phyloP scores from a whole-genome alignment of 1,140 invertebrate genomes.

The Achatina immaculata region DNA sequence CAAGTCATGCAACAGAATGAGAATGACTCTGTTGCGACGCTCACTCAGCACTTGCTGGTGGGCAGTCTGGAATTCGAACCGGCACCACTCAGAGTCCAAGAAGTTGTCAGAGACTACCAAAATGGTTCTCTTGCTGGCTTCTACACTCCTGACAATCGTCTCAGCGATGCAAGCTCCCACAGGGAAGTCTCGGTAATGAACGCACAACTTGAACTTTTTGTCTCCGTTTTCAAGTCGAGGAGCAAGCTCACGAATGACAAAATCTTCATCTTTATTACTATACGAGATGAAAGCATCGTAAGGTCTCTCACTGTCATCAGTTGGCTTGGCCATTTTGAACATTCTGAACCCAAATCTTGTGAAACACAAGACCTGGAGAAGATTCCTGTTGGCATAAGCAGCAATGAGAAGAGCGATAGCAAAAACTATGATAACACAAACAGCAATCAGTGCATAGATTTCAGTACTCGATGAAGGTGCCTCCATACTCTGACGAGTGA shows the following conservation, averaged over 20 bases:
- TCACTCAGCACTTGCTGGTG: slow-evolving; percentile 54
- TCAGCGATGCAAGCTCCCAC: slow-evolving; percentile 55
- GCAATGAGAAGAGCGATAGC: slow-evolving; percentile 30
- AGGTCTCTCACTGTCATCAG: slow-evolving; percentile 39
- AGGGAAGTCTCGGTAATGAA: slow-evolving; percentile 57
- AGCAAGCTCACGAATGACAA: slow-evolving; percentile 53
- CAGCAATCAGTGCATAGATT: slow-evolving; percentile 39
- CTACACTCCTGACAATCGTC: slow-evolving; percentile 49
- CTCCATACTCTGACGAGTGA: not conserved
- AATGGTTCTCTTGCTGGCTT: slow-evolving; percentile 54
- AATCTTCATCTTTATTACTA: slow-evolving; percentile 55
- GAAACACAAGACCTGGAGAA: slow-evolving; percentile 54
- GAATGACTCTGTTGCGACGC: slow-evolving; percentile 46
- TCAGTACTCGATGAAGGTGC: not conserved
- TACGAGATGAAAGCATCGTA: slow-evolving; percentile 62
- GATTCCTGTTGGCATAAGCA: slow-evolving; percentile 45
- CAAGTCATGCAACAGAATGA: slow-evolving; percentile 53
- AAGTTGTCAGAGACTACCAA: slow-evolving; percentile 54
- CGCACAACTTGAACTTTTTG: slow-evolving; percentile 55
- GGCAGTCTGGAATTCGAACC: slow-evolving; percentile 57
- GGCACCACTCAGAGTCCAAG: slow-evolving; percentile 55
- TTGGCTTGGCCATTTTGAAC: slow-evolving; percentile 35
- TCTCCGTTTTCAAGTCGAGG: slow-evolving; percentile 53
- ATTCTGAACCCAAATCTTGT: slow-evolving; percentile 49
- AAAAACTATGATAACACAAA: slow-evolving; percentile 33